Conservation (phyloP, 2,888 invertebrate species). For the Geotrupes spiniger region DNA sequence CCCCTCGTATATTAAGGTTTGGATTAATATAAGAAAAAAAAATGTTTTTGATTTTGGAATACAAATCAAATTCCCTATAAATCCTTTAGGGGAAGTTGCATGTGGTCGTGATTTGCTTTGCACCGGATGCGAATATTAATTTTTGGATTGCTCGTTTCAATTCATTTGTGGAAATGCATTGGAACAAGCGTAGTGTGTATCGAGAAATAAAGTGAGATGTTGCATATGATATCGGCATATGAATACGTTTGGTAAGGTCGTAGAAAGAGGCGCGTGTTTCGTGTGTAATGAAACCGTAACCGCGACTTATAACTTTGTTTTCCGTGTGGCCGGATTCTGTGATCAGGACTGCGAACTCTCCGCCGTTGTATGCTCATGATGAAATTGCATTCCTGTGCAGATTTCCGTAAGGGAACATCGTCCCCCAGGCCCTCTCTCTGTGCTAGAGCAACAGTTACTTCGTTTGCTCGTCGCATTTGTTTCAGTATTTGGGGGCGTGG, state of each 20-base stretch:
- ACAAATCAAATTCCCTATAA: no score
- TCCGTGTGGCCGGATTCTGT: conserved; percentile 50
- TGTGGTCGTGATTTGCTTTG: no score
- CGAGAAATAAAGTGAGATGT: no score
- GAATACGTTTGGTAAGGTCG: conserved; percentile 1
- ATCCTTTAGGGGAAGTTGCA: no score
- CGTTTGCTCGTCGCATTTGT: conserved; percentile 47
- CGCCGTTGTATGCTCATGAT: conserved; percentile 48
- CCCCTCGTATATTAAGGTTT: no score
- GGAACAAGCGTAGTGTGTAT: no score
- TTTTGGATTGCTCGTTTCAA: no score
- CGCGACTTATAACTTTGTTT: conserved; percentile 52
- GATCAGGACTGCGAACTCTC: conserved; percentile 46
- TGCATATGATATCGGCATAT: conserved; percentile 4
- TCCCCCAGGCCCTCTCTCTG: conserved; percentile 35
- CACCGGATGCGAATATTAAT: no score
- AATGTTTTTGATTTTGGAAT: no score
- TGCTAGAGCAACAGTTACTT: conserved; percentile 51
- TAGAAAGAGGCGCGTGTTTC: conserved; percentile 2
- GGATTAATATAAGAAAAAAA: no score
- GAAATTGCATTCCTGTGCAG: conserved; percentile 54
- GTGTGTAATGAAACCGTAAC: conserved; percentile 49
- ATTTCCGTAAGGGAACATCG: conserved; percentile 50
- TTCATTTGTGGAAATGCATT: no score
- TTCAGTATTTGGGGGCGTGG: conserved; percentile 48